phyloP scores from a whole-genome alignment of 2,888 invertebrate genomes.

The Lochmaea crataegi region DNA sequence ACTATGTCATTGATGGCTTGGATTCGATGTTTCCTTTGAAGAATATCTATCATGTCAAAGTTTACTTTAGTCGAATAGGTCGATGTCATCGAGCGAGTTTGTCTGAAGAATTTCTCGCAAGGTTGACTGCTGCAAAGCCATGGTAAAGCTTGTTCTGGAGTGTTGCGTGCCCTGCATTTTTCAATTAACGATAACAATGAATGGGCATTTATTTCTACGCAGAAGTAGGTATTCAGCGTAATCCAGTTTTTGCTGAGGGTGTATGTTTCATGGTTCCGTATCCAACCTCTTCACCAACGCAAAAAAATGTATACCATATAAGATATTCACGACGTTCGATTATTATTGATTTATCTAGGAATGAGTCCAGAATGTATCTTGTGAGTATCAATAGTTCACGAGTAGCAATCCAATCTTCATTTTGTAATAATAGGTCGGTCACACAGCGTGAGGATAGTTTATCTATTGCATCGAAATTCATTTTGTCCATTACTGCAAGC shows the following conservation, averaged over 20 bases:
- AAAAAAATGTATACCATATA: constrained; percentile 37
- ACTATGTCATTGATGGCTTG: constrained; percentile 15
- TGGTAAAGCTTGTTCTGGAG: constrained; percentile 28
- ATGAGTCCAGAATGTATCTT: constrained; percentile 30
- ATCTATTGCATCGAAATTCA: constrained; percentile 36
- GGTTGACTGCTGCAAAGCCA: constrained; percentile 39
- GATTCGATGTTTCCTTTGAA: constrained; percentile 36
- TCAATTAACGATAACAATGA: constrained; percentile 27
- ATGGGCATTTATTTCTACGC: constrained; percentile 36
- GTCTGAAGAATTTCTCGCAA: constrained; percentile 36
- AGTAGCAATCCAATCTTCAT: background rate
- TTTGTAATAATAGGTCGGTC: constrained; percentile 13
- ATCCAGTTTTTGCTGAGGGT: constrained; percentile 34
- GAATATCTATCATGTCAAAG: constrained; percentile 31
- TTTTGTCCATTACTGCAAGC: constrained; percentile 27
- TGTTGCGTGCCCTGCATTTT: constrained; percentile 20
- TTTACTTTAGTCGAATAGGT: constrained; percentile 41
- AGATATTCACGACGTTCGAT: constrained; percentile 28
- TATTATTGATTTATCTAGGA: constrained; percentile 26
- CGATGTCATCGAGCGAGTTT: constrained; percentile 34
- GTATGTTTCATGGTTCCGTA: constrained; percentile 20
- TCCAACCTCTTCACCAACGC: constrained; percentile 34
- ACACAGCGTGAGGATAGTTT: constrained; percentile 27
- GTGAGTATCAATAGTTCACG: constrained; percentile 23
- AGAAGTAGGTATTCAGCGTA: constrained; percentile 22